Base-by-base conservation (phyloP, 1,140 invertebrate genomes). In the Forficula auricularia region DNA sequence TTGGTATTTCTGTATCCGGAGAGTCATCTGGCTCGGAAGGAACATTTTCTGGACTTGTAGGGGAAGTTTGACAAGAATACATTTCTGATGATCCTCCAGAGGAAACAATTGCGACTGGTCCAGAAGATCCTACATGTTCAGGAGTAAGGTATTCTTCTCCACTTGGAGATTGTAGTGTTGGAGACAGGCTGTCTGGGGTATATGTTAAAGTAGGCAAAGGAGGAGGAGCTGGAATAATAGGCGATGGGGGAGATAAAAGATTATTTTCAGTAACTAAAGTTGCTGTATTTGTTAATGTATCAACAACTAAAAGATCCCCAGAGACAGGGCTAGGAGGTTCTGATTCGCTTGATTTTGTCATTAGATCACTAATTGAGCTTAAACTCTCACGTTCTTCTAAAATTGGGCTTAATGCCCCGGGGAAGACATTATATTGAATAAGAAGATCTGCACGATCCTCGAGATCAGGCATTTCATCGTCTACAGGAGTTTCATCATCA, bases 391-490 rank as follows among this genome's bases (percentile, higher is more conserved):
- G 42, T 56, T 75, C 73, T 52, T 77, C 73, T n/a, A 72, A 55
- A 35, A 75, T 77, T 3, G 73, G 73, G 48, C 71, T 73, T 10
- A 77, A 52, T 3, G 68, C 70, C 7, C 65, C 61, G 33, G 66
- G 66, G 44, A 69, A 72, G 10, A 65, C 57, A 48, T 71, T 72
- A 45, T 73, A 73, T 54, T 61, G 63, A 16, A 59, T 50, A 31
- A 62, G 55, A 13, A 63, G 53, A 53, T 65, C 60, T 39, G 60
- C 57, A 47, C 56, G 50, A 39, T 60, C 56, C 10, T 46, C 48
- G 12, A 53, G 46, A 10, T 64, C 54, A 15, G 50, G 50, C 13
- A 53, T 50, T 20, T 53, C 58, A 30, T 51, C 53, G 27, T 57
- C 57, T 38, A 61, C 54, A 1, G 44, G 45, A 15, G 49, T 39